Evolutionary conservation across 2,888 invertebrate genomes (phyloP), one percentile per base, ranked within the genome.

Genomic region (Acronicta leporina): DNA sequence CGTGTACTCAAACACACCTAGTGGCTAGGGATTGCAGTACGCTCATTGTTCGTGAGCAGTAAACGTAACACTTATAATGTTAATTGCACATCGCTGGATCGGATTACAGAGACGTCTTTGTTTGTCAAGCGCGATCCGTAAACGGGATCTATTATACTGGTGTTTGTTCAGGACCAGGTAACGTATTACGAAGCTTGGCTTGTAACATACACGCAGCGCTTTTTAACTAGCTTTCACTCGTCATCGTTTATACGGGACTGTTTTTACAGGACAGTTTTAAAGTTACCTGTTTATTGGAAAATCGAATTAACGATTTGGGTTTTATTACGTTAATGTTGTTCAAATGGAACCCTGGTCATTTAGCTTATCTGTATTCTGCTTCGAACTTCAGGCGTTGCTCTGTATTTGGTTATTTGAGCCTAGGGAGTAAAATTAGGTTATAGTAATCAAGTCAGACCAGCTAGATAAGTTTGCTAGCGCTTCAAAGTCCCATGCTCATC

Each of bases 61-160:
- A 75, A 83, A 84, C 73, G 82, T 74, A 80, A 74, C 77, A 73
- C 73, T 82, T 76, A 84, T 83, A 82, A 82, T 84, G 83, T 83
- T 85, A 87, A 88, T 89, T 83, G 77, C 78, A 82, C 83, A 85
- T 84, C 75, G 75, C 75, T 69, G 71, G 73, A 82, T 81, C 68
- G 77, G 69, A 80, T 84, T 82, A 81, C 84, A 83, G 62, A 63
- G 56, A 66, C 64, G 77, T 81, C 81, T 84, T 84, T 89, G 87
- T 89, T 84, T 82, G 72, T 76, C 61, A 70, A 75, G 53, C 71
- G 66, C 53, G 64, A 58, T 67, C 72, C 56, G 73, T 64, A 69
- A 58, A 70, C 75, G 66, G 74, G 71, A 68, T 75, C 62, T 65
- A 53, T 68, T 68, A 69, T 77, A 66, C 63, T 62, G 63, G 42